phyloP scores from a whole-genome alignment of 2,113 vertebrate genomes.

The Aplodontia rufa region DNA sequence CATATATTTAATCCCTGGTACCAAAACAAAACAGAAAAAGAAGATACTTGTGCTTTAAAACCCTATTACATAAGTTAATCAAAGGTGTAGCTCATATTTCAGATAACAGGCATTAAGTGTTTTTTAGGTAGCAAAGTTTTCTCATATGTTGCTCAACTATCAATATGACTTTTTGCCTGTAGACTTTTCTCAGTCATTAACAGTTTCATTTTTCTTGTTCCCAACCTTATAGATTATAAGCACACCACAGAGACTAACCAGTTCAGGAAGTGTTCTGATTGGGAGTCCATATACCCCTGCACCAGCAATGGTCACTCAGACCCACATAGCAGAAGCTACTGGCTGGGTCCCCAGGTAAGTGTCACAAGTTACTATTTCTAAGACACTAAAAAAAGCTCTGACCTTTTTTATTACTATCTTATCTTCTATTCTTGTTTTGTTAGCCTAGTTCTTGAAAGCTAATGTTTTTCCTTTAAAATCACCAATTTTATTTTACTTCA shows the following conservation, averaged over 20 bases:
- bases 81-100: background rate
- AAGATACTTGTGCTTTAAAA: background rate
- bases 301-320: slow-evolving; percentile 91
- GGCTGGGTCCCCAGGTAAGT: slow-evolving; percentile 90
- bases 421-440: background rate
- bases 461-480: slow-evolving; percentile 16
- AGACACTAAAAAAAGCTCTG: background rate
- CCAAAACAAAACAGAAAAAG: too few species aligned
- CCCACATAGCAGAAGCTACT: slow-evolving; percentile 85
- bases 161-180: background rate
- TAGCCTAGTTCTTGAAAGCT: slow-evolving; percentile 29
- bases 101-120: background rate
- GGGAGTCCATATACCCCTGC: slow-evolving; percentile 87
- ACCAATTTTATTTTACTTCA: slow-evolving; percentile 1
- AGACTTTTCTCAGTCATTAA: background rate
- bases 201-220: slow-evolving; percentile 21
- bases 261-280: slow-evolving; percentile 88
- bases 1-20: too few species aligned
- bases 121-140: background rate
- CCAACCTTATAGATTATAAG: slow-evolving; percentile 88
- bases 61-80: background rate
- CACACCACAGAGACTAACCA: slow-evolving; percentile 89
- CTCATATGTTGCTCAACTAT: background rate
- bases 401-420: background rate
- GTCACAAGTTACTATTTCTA: background rate